Percentiles rank a stretch among this genome's conserved stretches.
Evolutionary conservation across 2,113 vertebrate species (phyloP).

Genomic region (Hippoglossus stenolepis): DNA sequence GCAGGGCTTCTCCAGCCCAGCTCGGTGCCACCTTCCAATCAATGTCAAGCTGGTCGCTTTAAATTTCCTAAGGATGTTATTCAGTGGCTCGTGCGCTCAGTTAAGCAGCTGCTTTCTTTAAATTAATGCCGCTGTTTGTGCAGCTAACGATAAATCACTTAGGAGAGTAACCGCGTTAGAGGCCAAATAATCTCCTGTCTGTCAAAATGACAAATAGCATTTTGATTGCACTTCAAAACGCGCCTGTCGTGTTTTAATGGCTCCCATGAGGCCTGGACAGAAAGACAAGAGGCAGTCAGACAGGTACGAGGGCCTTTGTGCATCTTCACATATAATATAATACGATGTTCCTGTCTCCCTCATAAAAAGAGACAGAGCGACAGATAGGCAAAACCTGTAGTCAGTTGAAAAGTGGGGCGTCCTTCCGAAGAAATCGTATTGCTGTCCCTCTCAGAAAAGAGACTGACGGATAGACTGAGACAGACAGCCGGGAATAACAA

Average conservation of each 20-base stretch:
- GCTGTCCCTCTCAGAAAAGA: constrained; percentile 49
- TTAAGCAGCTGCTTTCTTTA: constrained; percentile 50
- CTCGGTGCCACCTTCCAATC: constrained; percentile 32
- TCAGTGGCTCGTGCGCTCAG: constrained; percentile 27
- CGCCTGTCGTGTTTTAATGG: constrained; percentile 27
- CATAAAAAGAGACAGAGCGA: constrained; percentile 19
- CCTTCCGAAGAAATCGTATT: constrained; percentile 41
- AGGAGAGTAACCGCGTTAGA: constrained; percentile 34
- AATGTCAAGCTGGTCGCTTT: constrained; percentile 28
- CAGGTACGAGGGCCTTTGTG: neutral
- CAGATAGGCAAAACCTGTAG: constrained; percentile 26
- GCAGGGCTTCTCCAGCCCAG: constrained; percentile 4
- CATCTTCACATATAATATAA: neutral
- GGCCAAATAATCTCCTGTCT: neutral
- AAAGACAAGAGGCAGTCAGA: neutral
- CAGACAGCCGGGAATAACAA: constrained; percentile 46
- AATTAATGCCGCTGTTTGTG: constrained; percentile 47
- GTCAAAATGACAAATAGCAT: constrained; percentile 46
- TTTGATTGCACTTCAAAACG: constrained; percentile 36
- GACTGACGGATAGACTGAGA: constrained; percentile 64
- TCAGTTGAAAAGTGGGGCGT: constrained; percentile 34
- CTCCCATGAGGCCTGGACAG: neutral
- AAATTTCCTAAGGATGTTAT: constrained; percentile 35
- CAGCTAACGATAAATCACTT: constrained; percentile 52
- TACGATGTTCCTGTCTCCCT: constrained; percentile 18